Evolutionary conservation across 2,113 vertebrate genomes (phyloP).

Genomic region (Anhinga anhinga): DNA sequence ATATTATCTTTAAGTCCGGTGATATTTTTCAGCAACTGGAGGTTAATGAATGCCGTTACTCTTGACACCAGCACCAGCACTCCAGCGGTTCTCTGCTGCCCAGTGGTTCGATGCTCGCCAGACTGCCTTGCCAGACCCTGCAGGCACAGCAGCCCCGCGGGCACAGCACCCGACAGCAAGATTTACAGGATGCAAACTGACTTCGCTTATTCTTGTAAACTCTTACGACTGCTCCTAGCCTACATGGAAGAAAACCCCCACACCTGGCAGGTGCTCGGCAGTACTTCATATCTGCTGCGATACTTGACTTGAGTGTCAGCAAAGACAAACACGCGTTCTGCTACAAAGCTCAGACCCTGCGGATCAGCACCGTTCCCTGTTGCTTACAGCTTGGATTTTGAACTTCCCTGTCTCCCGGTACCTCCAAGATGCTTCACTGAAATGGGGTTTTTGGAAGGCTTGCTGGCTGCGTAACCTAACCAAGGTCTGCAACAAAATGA

Average conservation of each 20-base stretch:
- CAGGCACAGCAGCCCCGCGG: not conserved
- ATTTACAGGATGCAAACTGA: not conserved
- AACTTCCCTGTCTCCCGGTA: not conserved
- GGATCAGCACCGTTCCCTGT: not conserved
- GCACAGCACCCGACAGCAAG: not conserved
- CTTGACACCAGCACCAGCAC: rapidly evolving
- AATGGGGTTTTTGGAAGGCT: not conserved
- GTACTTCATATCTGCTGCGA: not conserved
- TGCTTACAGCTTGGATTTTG: not conserved
- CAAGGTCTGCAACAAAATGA: not conserved
- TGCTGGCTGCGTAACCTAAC: no score
- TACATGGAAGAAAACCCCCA: not conserved
- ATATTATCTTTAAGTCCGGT: no score
- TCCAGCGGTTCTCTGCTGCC: not conserved
- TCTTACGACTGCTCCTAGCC: not conserved
- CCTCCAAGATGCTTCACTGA: not conserved
- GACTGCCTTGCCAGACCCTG: not conserved
- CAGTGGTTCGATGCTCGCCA: not conserved
- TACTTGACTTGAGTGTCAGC: not conserved
- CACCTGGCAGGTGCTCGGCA: not conserved
- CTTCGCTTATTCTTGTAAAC: not conserved
- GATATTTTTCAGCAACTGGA: not conserved
- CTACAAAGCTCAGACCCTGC: not conserved
- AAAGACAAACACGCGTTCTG: not conserved
- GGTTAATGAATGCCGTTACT: not conserved